Conservation (phyloP, 2,797 vertebrate genomes). For the Prionace glauca region DNA sequence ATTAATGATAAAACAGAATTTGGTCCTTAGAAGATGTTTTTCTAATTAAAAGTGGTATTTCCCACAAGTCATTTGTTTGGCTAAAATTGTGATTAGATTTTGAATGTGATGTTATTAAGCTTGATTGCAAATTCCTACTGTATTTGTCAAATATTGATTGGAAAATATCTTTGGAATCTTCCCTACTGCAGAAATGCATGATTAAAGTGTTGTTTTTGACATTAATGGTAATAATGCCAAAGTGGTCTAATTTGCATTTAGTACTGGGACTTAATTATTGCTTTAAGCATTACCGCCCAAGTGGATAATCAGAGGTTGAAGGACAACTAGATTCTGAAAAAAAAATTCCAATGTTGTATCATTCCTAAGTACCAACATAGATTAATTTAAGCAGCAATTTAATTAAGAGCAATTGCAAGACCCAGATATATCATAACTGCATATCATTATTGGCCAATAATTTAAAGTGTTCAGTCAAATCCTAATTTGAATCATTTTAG, state of each 20-base stretch:
- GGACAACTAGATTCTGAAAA: neutral
- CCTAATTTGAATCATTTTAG: neutral
- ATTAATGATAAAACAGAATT: neutral
- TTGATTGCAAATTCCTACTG: neutral
- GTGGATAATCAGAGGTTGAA: neutral
- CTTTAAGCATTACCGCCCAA: neutral
- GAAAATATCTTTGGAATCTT: neutral
- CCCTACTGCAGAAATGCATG: neutral
- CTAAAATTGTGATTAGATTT: neutral
- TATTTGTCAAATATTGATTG: neutral
- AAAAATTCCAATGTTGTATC: neutral
- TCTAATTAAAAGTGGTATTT: neutral
- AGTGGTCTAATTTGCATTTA: neutral
- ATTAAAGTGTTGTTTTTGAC: neutral
- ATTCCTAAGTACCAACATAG: neutral
- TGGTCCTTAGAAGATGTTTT: neutral
- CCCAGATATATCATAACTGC: neutral
- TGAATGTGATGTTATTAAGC: neutral
- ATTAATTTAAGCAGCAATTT: neutral
- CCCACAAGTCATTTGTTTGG: neutral
- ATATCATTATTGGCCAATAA: neutral
- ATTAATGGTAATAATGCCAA: neutral
- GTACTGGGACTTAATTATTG: neutral
- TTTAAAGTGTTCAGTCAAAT: neutral
- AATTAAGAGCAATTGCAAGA: neutral